Evolutionary conservation across 2,113 vertebrate species (phyloP).

Genomic region (Stigmatopora nigra): DNA sequence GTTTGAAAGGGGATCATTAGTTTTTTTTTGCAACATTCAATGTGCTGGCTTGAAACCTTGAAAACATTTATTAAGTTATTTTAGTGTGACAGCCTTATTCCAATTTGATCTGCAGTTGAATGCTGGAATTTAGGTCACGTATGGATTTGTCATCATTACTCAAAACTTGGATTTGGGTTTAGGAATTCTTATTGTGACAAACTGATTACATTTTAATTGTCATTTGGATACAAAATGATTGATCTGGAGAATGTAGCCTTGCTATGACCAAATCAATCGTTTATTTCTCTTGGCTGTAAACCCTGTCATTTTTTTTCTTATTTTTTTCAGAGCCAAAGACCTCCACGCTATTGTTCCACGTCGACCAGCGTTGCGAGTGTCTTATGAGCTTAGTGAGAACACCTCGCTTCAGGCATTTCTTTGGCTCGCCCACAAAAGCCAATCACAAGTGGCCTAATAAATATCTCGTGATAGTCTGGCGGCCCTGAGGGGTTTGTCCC

Average conservation of each 20-base stretch:
- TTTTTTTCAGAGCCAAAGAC: background rate
- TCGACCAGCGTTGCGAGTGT: background rate
- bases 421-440: conserved; percentile 35
- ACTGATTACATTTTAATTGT: background rate
- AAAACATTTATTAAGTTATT: background rate
- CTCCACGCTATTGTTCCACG: background rate
- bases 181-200: background rate
- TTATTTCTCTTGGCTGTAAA: background rate
- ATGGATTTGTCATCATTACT: background rate
- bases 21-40: background rate
- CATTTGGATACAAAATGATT: background rate
- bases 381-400: conserved; percentile 14
- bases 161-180: background rate
- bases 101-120: background rate
- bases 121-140: background rate
- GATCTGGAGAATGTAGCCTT: background rate
- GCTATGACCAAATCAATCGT: background rate
- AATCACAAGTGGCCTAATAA: conserved; percentile 38
- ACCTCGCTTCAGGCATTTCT: conserved; percentile 41
- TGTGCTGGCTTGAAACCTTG: background rate
- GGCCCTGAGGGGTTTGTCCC: background rate
- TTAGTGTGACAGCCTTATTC: background rate
- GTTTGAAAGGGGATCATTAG: background rate
- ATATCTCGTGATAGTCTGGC: conserved; percentile 17
- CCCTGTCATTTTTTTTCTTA: background rate